Evolutionary conservation across 2,888 invertebrate species (phyloP), one percentile per base, ranked within the genome.

Genomic region (Tenthredo distinguenda): DNA sequence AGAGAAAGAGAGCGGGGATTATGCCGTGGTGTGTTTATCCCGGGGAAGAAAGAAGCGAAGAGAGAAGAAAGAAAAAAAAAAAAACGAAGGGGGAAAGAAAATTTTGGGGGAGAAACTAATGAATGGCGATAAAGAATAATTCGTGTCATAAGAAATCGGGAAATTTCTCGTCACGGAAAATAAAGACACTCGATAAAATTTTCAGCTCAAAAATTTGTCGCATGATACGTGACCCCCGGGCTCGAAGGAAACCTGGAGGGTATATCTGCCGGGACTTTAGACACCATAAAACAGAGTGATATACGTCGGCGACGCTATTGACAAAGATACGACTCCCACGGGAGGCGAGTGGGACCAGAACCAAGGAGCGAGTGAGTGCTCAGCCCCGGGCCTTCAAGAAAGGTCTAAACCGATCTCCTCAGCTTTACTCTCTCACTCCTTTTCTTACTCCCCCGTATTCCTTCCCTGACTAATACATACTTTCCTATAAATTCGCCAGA

Each of bases 291-390:
- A 87, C 89, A 90, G 88, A 84, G 90, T 92, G 91, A 92, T 90
- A 89, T 91, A 92, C 88, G 89, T 88, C 88, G 88, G 89, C 88
- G 90, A 90, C 91, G 89, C 90, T 90, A 90, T 89, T 90, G 92
- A 91, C 92, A 91, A 91, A 91, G 91, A 91, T 92, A 92, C 90
- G 90, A 88, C 87, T 90, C 91, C 90, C 91, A 88, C 86, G 90
- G 90, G 87, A 88, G 7, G 31, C 9, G 9, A 31, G 88, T 89
- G 87, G 88, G 90, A 89, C 83, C n/a, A 18, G 68, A 65, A 26
- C 62, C 62, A 81, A 81, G 40, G 40, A 81, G 62, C 65, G 40
- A 81, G 62, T 47, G 58, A 55, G 47, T 68, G 83, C 68, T 68
- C 21, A 62, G 65, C 83, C 62, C 83, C 55, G 47, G 83, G 68